phyloP scores from a whole-genome alignment of 2,113 vertebrate species.

The Cyprinus carpio region DNA sequence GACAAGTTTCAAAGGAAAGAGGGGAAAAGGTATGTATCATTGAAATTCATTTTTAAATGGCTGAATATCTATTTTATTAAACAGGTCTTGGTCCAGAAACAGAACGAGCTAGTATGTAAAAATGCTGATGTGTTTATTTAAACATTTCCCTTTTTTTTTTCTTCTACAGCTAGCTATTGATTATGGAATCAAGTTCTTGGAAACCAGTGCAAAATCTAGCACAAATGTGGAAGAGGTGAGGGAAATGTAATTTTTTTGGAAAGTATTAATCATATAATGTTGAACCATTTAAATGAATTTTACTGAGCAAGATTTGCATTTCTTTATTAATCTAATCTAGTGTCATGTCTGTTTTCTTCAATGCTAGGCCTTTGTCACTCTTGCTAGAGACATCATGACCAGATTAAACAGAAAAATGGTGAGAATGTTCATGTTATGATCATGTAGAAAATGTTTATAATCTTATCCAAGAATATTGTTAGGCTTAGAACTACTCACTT shows the following conservation, averaged over 20 bases:
- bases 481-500: not conserved
- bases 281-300: not conserved
- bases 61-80: not conserved
- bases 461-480: too few relatives aligned
- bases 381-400: constrained; percentile 94
- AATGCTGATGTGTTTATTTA: constrained; percentile 6
- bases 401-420: constrained; percentile 97
- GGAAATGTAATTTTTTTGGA: not conserved
- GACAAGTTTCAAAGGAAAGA: constrained; percentile 80
- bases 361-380: constrained; percentile 91
- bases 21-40: constrained; percentile 85
- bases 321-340: not conserved
- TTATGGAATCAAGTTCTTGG: constrained; percentile 96
- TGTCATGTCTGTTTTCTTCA: constrained; percentile 8
- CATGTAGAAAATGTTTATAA: not conserved
- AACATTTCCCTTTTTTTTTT: not conserved
- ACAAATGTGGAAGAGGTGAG: constrained; percentile 96
- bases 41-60: not conserved
- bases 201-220: constrained; percentile 96
- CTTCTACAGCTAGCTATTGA: constrained; percentile 89
- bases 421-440: constrained; percentile 60
- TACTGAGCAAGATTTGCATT: not conserved
- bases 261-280: not conserved
- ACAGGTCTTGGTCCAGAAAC: not conserved
- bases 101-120: not conserved